phyloP scores from a whole-genome alignment of 1,140 invertebrate genomes.

The Chrysoperla carnea region DNA sequence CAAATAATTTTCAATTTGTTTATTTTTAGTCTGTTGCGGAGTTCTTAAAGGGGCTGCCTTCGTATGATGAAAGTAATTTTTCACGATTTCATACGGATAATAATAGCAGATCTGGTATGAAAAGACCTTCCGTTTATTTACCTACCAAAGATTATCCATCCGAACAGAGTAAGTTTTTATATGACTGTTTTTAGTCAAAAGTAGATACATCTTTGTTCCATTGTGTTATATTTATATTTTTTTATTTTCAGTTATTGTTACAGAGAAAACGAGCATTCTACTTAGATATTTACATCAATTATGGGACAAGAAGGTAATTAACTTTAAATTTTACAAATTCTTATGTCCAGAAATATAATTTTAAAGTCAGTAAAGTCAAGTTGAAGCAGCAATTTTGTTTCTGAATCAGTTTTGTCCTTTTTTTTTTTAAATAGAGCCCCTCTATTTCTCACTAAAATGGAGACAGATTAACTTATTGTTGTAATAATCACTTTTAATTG shows the following conservation, averaged over 20 bases:
- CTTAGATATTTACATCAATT: conserved; percentile 84
- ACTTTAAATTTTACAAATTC: too few species aligned
- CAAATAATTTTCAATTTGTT: conserved; percentile 1
- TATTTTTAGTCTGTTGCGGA: conserved; percentile 56
- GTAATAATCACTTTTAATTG: too few species aligned
- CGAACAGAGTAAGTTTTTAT: conserved; percentile 53
- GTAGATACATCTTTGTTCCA: conserved; percentile 3
- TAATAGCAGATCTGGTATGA: conserved; percentile 63
- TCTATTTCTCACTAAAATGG: too few species aligned
- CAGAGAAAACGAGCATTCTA: conserved; percentile 86
- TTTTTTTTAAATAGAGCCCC: too few species aligned
- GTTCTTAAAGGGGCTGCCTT: conserved; percentile 80
- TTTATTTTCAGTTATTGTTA: conserved; percentile 69
- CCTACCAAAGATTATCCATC: conserved; percentile 78
- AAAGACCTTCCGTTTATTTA: conserved; percentile 75
- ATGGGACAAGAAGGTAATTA: conserved; percentile 72
- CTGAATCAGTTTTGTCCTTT: too few species aligned
- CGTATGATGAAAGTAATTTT: conserved; percentile 81
- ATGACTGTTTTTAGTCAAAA: conserved; percentile 5
- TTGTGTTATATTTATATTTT: conserved; percentile 7
- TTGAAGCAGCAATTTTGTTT: too few species aligned
- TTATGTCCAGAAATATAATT: too few species aligned
- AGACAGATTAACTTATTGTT: too few species aligned
- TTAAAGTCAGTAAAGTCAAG: too few species aligned
- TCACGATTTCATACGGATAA: conserved; percentile 73